These are phyloP conservation scores for Ascidia mentula DNA, from an alignment of 23 tunicate genomes.

Conservation along the genomic window DNA sequence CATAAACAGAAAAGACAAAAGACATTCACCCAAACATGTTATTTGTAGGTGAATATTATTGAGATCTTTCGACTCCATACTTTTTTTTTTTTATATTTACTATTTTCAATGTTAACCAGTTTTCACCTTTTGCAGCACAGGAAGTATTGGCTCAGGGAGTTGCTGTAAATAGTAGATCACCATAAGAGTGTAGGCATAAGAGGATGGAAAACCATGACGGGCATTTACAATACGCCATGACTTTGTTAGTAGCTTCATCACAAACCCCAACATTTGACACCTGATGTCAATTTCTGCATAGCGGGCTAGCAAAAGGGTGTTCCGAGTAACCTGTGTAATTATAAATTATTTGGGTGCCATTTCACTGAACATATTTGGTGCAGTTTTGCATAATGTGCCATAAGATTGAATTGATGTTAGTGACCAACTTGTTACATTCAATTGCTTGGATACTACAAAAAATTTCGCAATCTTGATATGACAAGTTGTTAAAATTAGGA, in stretches of 20 bases:
- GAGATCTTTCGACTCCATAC: no score
- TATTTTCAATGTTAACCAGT: no score
- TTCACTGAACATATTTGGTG: background rate
- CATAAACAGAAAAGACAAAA: no score
- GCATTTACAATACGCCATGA: slow-evolving; percentile 55
- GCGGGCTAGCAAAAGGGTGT: background rate
- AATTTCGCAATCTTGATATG: no score
- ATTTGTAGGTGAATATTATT: no score
- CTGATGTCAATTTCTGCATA: background rate
- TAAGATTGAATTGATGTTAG: no score
- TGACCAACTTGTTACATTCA: no score
- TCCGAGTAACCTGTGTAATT: background rate
- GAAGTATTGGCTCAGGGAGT: slow-evolving; percentile 54
- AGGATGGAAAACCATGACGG: slow-evolving; percentile 59
- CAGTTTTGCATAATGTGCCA: no score
- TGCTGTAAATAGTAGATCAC: slow-evolving; percentile 91
- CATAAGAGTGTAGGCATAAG: slow-evolving; percentile 92
- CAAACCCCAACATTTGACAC: background rate
- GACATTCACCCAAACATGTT: no score
- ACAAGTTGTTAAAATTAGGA: no score
- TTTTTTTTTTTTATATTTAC: no score
- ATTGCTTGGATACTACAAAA: no score
- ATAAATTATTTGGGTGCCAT: background rate
- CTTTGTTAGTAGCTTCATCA: background rate
- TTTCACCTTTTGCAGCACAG: slow-evolving; percentile 73